Conservation (phyloP, 2,113 vertebrate species). For the Atlantisia rogersi region DNA sequence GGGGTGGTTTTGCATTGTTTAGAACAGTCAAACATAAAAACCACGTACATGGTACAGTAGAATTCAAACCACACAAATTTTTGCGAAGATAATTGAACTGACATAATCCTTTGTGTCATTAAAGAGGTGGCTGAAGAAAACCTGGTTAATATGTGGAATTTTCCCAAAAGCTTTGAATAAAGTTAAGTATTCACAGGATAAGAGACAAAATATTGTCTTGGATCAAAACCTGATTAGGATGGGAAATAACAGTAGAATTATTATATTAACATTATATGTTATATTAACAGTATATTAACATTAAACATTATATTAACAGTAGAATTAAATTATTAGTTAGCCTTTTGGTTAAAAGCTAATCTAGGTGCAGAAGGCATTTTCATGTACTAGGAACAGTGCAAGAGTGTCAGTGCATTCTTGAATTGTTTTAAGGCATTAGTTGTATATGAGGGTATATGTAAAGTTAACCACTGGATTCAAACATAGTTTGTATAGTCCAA, state of each 20-base stretch:
- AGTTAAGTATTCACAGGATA: not conserved
- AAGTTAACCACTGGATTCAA: not conserved
- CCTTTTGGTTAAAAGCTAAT: not conserved
- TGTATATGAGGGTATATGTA: not conserved
- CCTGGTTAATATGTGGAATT: not conserved
- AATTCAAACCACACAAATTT: not conserved
- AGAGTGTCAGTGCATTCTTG: not conserved
- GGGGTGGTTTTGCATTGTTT: not conserved
- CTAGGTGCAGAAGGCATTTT: not conserved
- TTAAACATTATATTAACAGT: too few species aligned
- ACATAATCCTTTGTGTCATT: not conserved
- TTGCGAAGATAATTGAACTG: not conserved
- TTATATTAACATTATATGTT: too few species aligned
- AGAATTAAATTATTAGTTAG: not conserved
- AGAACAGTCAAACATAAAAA: not conserved
- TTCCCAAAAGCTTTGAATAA: not conserved
- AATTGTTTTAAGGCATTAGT: not conserved
- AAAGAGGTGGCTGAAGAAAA: not conserved
- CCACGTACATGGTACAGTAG: rapidly evolving
- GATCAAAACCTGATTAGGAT: not conserved
- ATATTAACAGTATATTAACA: too few species aligned
- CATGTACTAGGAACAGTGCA: not conserved
- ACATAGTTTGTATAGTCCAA: not conserved
- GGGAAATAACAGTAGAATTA: not conserved
- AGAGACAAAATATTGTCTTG: not conserved